Conservation (phyloP, 2,113 vertebrate species). For the Puma concolor region DNA sequence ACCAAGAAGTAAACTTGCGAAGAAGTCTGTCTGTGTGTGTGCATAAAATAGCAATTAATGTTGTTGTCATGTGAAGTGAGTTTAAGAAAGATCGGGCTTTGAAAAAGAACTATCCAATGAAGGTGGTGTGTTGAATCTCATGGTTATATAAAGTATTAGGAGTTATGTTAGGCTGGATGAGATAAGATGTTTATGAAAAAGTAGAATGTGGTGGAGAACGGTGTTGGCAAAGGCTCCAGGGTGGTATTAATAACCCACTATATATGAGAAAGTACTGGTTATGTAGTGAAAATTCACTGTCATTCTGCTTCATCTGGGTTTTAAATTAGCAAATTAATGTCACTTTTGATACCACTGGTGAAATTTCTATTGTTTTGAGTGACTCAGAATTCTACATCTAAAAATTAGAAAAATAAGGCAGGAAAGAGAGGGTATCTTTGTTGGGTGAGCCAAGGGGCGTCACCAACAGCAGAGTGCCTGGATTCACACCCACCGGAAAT, state of each 20-base stretch:
- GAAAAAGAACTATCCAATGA: constrained; percentile 70
- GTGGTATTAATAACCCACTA: constrained; percentile 70
- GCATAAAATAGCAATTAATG: constrained; percentile 81
- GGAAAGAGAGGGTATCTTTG: not conserved
- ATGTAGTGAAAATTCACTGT: constrained; percentile 44
- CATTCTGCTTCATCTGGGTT: constrained; percentile 17
- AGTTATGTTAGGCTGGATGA: constrained; percentile 77
- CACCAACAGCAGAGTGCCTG: fast-evolving
- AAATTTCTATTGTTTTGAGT: constrained; percentile 54
- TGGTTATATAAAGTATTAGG: constrained; percentile 80
- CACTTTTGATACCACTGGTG: constrained; percentile 42
- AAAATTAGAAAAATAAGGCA: constrained; percentile 18
- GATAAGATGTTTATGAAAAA: constrained; percentile 78
- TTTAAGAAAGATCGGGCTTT: constrained; percentile 71
- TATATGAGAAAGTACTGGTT: constrained; percentile 58
- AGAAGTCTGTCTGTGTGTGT: constrained; percentile 77
- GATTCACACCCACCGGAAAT: not conserved
- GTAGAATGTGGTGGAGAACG: constrained; percentile 46
- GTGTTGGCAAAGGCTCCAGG: constrained; percentile 61
- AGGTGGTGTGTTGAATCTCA: constrained; percentile 75
- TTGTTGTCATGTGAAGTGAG: constrained; percentile 74
- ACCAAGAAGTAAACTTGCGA: constrained; percentile 80
- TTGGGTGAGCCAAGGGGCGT: not conserved
- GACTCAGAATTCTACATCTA: constrained; percentile 1
- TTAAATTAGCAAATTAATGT: constrained; percentile 35